A percentile compares a stretch with the other conserved stretches of the same genome.
These are phyloP conservation scores for Poecilia wingei DNA, from an alignment of 2,797 vertebrate species.

Conservation along the genomic window DNA sequence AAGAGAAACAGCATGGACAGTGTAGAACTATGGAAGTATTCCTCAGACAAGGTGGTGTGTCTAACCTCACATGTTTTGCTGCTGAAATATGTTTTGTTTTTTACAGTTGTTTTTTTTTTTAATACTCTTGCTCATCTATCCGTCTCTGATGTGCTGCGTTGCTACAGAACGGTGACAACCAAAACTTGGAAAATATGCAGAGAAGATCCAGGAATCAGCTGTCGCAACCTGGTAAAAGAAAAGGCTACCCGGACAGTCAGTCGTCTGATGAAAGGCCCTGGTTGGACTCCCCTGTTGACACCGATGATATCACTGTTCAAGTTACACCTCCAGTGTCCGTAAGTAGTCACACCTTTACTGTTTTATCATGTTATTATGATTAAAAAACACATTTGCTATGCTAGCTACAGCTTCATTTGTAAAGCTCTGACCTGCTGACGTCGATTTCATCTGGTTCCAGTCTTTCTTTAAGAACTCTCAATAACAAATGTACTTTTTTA, in stretches of 20 bases:
- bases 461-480: background rate
- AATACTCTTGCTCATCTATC: background rate
- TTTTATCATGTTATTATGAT: constrained; percentile 1
- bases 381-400: background rate
- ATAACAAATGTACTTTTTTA: background rate
- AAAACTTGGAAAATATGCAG: constrained; percentile 81
- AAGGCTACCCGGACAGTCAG: constrained; percentile 82
- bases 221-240: constrained; percentile 79
- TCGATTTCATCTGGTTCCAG: too few relatives aligned
- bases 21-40: constrained; percentile 89
- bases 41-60: constrained; percentile 86
- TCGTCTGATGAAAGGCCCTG: constrained; percentile 78
- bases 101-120: background rate
- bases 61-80: constrained; percentile 3
- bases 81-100: background rate
- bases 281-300: constrained; percentile 82
- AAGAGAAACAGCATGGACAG: constrained; percentile 91
- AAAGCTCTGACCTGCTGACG: too few relatives aligned
- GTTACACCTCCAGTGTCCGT: constrained; percentile 84
- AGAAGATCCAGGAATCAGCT: constrained; percentile 80
- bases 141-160: constrained; percentile 13
- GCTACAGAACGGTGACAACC: constrained; percentile 88
- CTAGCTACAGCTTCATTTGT: background rate
- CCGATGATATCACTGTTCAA: constrained; percentile 86
- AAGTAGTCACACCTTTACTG: constrained; percentile 40